A percentile compares a stretch with the other conserved stretches of the same genome.
phyloP scores from a whole-genome alignment of 1,140 invertebrate genomes.

The Papilio polyxenes region DNA sequence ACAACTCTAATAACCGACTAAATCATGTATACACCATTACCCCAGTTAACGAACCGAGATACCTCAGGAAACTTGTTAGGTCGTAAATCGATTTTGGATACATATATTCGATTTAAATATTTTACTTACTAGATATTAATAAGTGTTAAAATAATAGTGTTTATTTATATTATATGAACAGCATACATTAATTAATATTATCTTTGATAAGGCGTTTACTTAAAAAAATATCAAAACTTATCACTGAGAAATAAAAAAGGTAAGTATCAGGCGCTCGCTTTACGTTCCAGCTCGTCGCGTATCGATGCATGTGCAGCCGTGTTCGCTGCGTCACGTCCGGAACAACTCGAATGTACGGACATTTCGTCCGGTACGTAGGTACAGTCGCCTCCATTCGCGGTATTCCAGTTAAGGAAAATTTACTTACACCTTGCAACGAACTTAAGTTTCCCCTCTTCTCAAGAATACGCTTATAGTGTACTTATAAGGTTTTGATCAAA shows the following conservation, averaged over 20 bases:
- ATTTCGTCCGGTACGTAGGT: not conserved
- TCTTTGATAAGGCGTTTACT: not conserved
- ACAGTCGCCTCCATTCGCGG: not conserved
- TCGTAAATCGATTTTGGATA: conserved; percentile 35
- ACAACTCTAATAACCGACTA: conserved; percentile 38
- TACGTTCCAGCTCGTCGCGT: conserved; percentile 24
- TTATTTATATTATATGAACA: too few species aligned
- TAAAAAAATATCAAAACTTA: conserved; percentile 9
- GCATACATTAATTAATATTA: not conserved
- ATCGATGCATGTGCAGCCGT: conserved; percentile 31
- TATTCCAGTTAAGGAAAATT: too few species aligned
- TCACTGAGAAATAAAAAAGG: not conserved
- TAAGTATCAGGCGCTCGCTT: conserved; percentile 22
- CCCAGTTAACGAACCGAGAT: conserved; percentile 24
- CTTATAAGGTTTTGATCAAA: too few species aligned
- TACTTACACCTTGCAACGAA: too few species aligned
- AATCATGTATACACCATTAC: conserved; percentile 36
- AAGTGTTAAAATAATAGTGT: too few species aligned
- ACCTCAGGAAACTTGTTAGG: conserved; percentile 29
- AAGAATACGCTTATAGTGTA: too few species aligned
- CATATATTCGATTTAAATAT: conserved; percentile 2
- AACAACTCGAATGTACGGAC: conserved; percentile 22
- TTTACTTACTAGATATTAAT: not conserved
- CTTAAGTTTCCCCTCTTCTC: too few species aligned
- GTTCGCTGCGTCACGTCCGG: conserved; percentile 15